Conservation (phyloP, 1,140 invertebrate species). For the Meloidogyne exigua region DNA sequence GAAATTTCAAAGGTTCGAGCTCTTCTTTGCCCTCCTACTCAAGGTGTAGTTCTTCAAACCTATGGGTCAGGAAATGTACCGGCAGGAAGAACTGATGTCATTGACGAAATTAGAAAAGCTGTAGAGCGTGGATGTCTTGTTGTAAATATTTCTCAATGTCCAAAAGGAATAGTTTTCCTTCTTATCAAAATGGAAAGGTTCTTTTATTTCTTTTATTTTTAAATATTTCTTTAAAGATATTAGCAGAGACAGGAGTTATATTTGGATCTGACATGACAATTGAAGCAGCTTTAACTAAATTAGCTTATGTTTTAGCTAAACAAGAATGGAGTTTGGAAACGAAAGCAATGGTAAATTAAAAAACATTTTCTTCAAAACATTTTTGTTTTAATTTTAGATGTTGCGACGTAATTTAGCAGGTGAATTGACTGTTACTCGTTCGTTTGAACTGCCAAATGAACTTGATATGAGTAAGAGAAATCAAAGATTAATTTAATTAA, state of each 20-base stretch:
- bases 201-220: neutral
- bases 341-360: conserved; percentile 70
- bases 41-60: conserved; percentile 84
- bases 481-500: neutral
- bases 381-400: conserved; percentile 72
- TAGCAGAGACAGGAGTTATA: conserved; percentile 74
- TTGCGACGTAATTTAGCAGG: conserved; percentile 76
- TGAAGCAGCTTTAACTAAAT: conserved; percentile 86
- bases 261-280: conserved; percentile 90
- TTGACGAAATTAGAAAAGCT: conserved; percentile 75
- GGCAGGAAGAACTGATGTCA: conserved; percentile 77
- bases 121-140: conserved; percentile 79
- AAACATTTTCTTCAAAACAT: too few relatives aligned
- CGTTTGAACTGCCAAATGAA: conserved; percentile 66
- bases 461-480: conserved; percentile 71
- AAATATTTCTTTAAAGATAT: conserved; percentile 61
- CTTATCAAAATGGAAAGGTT: conserved; percentile 81
- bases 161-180: conserved; percentile 70
- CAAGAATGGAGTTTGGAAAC: conserved; percentile 74
- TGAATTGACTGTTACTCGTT: conserved; percentile 69
- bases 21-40: conserved; percentile 75
- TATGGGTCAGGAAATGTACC: conserved; percentile 79
- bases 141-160: conserved; percentile 88
- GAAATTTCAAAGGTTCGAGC: conserved; percentile 75
- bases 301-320: conserved; percentile 85